phyloP scores from a whole-genome alignment of 2,113 vertebrate species.

The Ictidomys tridecemlineatus region DNA sequence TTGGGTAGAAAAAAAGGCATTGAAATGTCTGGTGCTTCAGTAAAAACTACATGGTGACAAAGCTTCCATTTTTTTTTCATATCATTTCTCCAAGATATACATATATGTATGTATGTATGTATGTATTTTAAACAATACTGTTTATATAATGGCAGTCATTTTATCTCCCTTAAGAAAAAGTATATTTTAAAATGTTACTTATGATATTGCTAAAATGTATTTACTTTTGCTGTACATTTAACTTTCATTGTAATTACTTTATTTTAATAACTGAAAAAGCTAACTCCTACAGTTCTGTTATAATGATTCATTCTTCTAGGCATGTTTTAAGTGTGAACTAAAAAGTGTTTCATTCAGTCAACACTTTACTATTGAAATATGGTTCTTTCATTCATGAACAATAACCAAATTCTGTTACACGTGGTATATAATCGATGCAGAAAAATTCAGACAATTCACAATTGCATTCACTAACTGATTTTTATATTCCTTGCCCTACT shows the following conservation, averaged over 20 bases:
- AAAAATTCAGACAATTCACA: neutral
- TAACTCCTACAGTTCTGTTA: constrained; percentile 25
- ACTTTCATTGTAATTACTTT: neutral
- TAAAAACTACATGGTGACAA: neutral
- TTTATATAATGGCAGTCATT: neutral
- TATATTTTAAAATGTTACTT: neutral
- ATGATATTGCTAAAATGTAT: neutral
- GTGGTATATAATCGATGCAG: neutral
- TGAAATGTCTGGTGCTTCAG: neutral
- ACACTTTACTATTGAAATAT: constrained; percentile 1
- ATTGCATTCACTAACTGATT: neutral
- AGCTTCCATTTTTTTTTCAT: neutral
- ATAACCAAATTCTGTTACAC: neutral
- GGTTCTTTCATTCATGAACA: constrained; percentile 47
- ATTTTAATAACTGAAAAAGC: constrained; percentile 12
- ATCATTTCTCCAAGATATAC: neutral
- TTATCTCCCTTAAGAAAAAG: neutral
- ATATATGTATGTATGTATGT: no score
- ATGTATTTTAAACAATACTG: neutral
- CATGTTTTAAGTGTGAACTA: constrained; percentile 19
- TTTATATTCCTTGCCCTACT: constrained; percentile 6
- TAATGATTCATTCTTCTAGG: constrained; percentile 57
- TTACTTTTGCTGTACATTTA: neutral
- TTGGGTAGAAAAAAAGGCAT: constrained; percentile 10
- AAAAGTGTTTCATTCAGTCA: constrained; percentile 61